Evolutionary conservation across 2,797 vertebrate genomes (phyloP), one percentile per base, ranked within the genome.

Genomic region (Petrocephalus sullivani): DNA sequence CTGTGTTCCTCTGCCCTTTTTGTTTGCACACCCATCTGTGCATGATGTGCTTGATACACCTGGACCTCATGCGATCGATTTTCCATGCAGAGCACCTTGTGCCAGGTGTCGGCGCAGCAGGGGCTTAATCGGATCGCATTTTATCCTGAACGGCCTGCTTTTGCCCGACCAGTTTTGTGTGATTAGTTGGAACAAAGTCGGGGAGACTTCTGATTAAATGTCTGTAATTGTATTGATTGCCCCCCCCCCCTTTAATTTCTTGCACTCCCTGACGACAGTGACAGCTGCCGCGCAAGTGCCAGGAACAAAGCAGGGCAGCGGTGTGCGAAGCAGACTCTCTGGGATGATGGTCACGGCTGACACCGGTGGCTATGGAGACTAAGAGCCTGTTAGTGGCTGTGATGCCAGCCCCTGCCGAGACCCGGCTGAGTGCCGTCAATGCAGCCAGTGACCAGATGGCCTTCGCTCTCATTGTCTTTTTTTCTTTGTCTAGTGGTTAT

Each of bases 331-430:
- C 82, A 53, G 21, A 49, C 28, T 78, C 85, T 58, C 10, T 54
- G 41, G 10, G 82, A 21, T 49, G 37, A 75, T 82, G 9, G 54
- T 41, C 37, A 87, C 33, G 78, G 41, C 33, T 61, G 41, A 60
- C 56, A 60, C 75, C 67, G 87, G 87, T 88, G 86, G 57, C 83
- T 86, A 88, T 86, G 83, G 89, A 60, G 67, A 88, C 87, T 8
- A 57, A 61, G 56, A 84, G 71, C 87, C 85, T 83, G 56, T 49
- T 58, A 58, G 9, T 41, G 19, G 0, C 33, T 8, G 51, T 49
- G 78, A 75, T 16, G 16, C 37, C 51, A 28, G 19, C 46, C n/a
- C 60, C 83, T 57, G 28, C 82, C 0, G 12, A 56, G 85, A n/a
- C 67, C 54, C 37, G 67, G 85, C n/a, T 53, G 61, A 71, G 49